Evolutionary conservation across 2,888 invertebrate species (phyloP), one percentile per base, ranked within the genome.

Genomic region (Pardosa pseudoannulata): DNA sequence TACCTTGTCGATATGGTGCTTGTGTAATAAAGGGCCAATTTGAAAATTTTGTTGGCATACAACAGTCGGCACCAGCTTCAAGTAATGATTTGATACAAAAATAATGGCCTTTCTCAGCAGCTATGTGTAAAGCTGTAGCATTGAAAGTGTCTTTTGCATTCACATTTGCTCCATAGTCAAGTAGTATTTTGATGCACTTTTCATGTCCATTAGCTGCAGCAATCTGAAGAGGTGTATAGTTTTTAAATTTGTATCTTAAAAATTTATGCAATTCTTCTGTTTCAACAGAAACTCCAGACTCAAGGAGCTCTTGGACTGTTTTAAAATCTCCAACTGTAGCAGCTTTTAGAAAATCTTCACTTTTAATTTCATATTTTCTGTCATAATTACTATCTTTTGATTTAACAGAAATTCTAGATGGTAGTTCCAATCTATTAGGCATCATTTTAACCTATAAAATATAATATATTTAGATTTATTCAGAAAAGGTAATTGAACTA

Each of bases 101-200:
- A 5, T 89, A 87, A 72, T 90, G 90, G 1, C 91, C 91, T 56
- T 90, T 89, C 68, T 91, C 91, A 31, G 91, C 90, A 56, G 91
- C 91, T 82, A 91, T 89, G 79, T 91, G 91, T 19, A 91, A 88
- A 11, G 91, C 90, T 16, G 91, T 91, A 23, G 91, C 90, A 89
- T 91, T 91, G 90, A 91, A 91, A 27, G 91, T 88, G 87, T 91
- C 91, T 64, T 89, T 89, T 0, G 90, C 90, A 90, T 91, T 90
- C 5, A 91, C 90, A 89, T 90, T 89, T 75, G 91, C 91, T 87
- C 89, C 90, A 75, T 88, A 56, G 31, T 89, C 88, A 39, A 91
- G 90, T 19, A 91, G 88, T 36, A 90, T 56, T 27, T 89, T 80
- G 5, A 90, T 89, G 32, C 89, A 88, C 7, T 89, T 80, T 1